Evolutionary conservation across 2,113 vertebrate species (phyloP).

Genomic region (Sinocyclocheilus anophthalmus): DNA sequence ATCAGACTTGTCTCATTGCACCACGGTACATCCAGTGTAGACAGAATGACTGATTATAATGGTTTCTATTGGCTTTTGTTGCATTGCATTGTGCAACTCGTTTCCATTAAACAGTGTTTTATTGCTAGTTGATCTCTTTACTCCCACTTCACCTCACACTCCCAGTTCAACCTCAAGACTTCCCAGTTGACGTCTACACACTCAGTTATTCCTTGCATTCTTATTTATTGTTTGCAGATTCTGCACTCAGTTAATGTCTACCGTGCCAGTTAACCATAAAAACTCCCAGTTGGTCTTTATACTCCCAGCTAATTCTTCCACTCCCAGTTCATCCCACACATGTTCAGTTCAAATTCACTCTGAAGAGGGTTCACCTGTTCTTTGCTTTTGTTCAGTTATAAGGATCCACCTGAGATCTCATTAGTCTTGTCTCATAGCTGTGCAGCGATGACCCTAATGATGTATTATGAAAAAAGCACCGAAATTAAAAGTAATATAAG

Average conservation of each 20-base stretch:
- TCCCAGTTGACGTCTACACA: not conserved
- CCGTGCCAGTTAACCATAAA: not conserved
- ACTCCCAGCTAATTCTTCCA: not conserved
- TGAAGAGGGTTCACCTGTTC: constrained; percentile 67
- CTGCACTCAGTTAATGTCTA: not conserved
- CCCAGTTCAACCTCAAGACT: not conserved
- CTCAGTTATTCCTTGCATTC: not conserved
- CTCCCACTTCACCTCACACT: not conserved
- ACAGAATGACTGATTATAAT: not conserved
- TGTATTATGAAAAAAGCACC: constrained; percentile 92
- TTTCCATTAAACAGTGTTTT: not conserved
- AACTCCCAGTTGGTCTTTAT: not conserved
- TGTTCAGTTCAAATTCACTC: constrained; percentile 6
- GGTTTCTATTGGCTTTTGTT: not conserved
- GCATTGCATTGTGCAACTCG: not conserved
- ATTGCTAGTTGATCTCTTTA: not conserved
- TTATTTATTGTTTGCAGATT: not conserved
- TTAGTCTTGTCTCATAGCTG: constrained; percentile 92
- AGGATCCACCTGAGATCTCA: constrained; percentile 91
- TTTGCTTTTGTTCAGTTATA: constrained; percentile 85
- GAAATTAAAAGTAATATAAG: constrained; percentile 98
- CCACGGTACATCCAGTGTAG: too few species aligned
- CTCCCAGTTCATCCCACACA: constrained; percentile 9
- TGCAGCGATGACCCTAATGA: constrained; percentile 90
- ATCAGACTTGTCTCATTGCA: too few species aligned